Conservation (phyloP, 1,140 invertebrate species). For the Drosophila aff. region DNA sequence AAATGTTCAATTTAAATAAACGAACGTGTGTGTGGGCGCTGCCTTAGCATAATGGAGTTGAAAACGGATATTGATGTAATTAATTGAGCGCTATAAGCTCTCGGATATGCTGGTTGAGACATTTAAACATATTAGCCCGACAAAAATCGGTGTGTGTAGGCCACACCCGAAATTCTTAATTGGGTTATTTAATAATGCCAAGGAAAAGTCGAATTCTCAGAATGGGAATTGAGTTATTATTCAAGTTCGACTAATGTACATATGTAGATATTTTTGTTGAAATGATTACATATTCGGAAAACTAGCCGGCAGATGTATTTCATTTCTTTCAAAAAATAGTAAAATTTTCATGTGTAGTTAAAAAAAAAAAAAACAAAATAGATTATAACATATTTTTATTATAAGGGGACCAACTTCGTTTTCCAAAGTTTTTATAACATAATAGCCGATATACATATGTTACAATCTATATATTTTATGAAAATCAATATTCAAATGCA, state of each 20-base stretch:
- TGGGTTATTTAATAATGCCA: not conserved
- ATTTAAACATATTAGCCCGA: too few relatives aligned
- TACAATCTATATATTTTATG: too few relatives aligned
- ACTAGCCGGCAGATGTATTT: not conserved
- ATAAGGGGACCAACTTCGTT: too few relatives aligned
- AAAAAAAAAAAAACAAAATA: too few relatives aligned
- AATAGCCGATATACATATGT: too few relatives aligned
- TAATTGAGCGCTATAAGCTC: not conserved
- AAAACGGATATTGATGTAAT: slow-evolving; percentile 3
- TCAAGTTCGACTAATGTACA: not conserved
- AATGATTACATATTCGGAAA: not conserved
- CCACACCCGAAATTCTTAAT: not conserved
- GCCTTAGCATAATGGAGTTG: slow-evolving; percentile 34
- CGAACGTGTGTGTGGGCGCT: slow-evolving; percentile 28
- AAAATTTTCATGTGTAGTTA: too few relatives aligned
- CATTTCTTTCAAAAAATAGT: too few relatives aligned
- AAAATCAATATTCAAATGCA: too few relatives aligned
- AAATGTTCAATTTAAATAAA: slow-evolving; percentile 81
- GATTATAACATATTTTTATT: too few relatives aligned
- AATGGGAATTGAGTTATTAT: not conserved
- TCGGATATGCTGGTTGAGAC: not conserved
- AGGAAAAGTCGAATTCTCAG: not conserved
- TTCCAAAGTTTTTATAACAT: too few relatives aligned
- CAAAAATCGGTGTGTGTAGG: too few relatives aligned
- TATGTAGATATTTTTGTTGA: not conserved